These are phyloP conservation scores for Helobdella robusta DNA, from an alignment of 2,888 invertebrate genomes.

Conservation along the genomic window DNA sequence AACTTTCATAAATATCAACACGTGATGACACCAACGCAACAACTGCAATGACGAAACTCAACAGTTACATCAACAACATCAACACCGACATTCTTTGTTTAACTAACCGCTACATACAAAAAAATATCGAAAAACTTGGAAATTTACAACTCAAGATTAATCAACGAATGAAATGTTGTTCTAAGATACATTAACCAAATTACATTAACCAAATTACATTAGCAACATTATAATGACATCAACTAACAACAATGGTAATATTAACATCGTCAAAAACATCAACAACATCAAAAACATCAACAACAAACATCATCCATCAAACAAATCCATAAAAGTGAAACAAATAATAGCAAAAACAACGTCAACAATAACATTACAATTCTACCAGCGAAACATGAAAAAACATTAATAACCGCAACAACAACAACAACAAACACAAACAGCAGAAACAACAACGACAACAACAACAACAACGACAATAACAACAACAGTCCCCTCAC, in stretches of 20 bases:
- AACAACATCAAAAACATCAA: neutral
- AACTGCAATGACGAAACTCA: neutral
- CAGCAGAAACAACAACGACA: neutral
- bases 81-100: neutral
- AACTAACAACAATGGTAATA: neutral
- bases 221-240: neutral
- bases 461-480: too few species aligned
- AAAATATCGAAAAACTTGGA: too few species aligned
- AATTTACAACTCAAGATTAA: too few species aligned
- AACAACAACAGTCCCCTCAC: too few species aligned
- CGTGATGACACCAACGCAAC: too few species aligned
- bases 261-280: neutral
- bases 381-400: too few species aligned
- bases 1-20: too few species aligned
- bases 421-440: neutral
- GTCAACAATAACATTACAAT: conserved; percentile 1
- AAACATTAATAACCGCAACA: too few species aligned
- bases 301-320: neutral
- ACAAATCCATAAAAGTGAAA: neutral
- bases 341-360: neutral
- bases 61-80: neutral
- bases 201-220: neutral
- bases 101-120: too few species aligned
- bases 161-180: too few species aligned
- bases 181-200: neutral